Base-by-base conservation (phyloP, 2,888 invertebrate species). In the Eulithis prunata region DNA sequence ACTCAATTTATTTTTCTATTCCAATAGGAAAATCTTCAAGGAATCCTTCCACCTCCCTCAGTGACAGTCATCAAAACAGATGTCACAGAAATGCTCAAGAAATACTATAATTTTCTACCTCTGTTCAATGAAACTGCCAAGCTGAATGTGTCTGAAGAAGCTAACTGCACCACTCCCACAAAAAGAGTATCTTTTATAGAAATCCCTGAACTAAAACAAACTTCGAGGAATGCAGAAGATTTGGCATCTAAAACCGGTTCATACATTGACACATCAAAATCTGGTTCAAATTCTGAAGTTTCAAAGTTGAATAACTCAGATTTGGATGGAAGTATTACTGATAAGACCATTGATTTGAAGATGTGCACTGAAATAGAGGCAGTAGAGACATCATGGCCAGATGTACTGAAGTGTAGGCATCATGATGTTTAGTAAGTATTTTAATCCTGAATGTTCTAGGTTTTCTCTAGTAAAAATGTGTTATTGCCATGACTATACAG, bases 1-100 rank as follows among this genome's bases (percentile, higher is more conserved):
- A 38, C 32, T 52, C 4, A 55, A 43, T 14, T 36, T 36, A 32
- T 14, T 66, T 54, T 58, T 62, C 47, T 67, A 10, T 67, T 64
- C 47, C 54, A 43, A 66, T 93, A 95, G 82, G 94, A 94, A 79
- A 94, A 94, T 54, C 85, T 97, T 8, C 94, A 94, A 71, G 97
- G 97, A 1, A 94, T 97, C 0, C 91, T 95, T 8, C 97, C 97
- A 28, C 97, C 97, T 10, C 96, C 96, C 0, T 96, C 96, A 32
- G 93, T 96, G 11, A 97, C 96, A 12, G 94, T 94, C 46, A 88
- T 95, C 32, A 95, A 95, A 75, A 91, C 95, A 62, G 95, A 96
- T 78, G 94, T 95, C 21, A 89, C 93, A 36, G 95, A 95, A 78
- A 95, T 96, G 85, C 92, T 97, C 14, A 88, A 93, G 21, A 92